phyloP scores from a whole-genome alignment of 2,888 invertebrate genomes.

The Branchipolynoe longqiensis region DNA sequence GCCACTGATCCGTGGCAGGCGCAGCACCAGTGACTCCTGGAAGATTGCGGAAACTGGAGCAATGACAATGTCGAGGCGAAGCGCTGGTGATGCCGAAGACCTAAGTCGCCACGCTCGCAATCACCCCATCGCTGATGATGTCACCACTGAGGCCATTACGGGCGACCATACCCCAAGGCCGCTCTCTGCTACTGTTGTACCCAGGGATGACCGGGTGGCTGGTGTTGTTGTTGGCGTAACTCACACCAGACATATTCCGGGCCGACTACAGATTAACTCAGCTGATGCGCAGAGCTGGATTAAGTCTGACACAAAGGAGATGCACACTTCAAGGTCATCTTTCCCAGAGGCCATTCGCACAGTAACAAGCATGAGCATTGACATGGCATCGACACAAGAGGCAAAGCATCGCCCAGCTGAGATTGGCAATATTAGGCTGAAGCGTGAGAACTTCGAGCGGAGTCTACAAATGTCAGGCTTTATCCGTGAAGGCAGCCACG shows the following conservation, averaged over 20 bases:
- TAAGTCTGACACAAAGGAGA: background rate
- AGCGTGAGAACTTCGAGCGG: background rate
- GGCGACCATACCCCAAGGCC: background rate
- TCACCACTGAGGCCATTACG: too few species aligned
- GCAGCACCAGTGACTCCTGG: background rate
- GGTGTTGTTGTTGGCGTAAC: background rate
- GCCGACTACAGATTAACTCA: slow-evolving; percentile 2
- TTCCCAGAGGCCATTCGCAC: background rate
- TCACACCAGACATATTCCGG: background rate
- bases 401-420: background rate
- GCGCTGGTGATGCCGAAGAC: too few species aligned
- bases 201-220: background rate
- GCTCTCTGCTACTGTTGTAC: background rate
- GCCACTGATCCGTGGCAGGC: background rate
- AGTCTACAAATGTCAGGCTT: background rate
- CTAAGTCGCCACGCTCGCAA: too few species aligned
- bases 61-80: too few species aligned
- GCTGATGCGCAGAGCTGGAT: slow-evolving; percentile 27
- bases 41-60: background rate
- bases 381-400: background rate
- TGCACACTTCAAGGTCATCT: background rate
- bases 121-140: too few species aligned
- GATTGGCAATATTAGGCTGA: background rate
- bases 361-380: background rate
- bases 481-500: too few species aligned